Evolutionary conservation across 2,113 vertebrate genomes (phyloP), one percentile per base, ranked within the genome.

Genomic region (sheep (Ovis aries)): DNA sequence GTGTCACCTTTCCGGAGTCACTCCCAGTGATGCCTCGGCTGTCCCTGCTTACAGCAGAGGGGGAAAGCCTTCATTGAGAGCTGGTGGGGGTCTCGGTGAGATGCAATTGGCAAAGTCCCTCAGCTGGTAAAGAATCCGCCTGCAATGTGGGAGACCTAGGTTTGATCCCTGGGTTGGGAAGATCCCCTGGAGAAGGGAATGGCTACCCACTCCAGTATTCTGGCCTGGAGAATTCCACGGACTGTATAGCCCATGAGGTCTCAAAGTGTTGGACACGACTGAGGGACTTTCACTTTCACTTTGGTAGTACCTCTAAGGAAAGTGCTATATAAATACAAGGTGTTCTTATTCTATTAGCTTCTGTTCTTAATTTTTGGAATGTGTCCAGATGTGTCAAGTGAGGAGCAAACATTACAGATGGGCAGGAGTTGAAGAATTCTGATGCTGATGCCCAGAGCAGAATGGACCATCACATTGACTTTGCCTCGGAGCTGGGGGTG

Each of bases 291-390:
- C 19, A 40, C 19, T 71, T 40, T 71, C n/a, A 23, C 67, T 13
- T 71, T 71, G 11, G 19, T 40, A 40, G n/a, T 23, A 40, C 21
- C 67, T 40, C n/a, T 12, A 95, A 93, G 77, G 53, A 92, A 91
- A 50, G 86, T 21, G 19, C 25, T 96, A 59, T 50, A 53, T 50
- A 97, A 95, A 93, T 60, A 57, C 15, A 36, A 86, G 36, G 50
- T 85, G 83, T 62, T 86, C 50, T 96, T 94, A 88, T 77, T 92
- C 93, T 78, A 67, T 60, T 89, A 33, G 43, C 14, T 77, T 83
- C 15, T 93, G 45, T 53, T 89, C 67, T 93, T 97, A 59, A 53
- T 53, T 96, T 94, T 83, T 52, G 52, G 55, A 94, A 74, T 64
- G 40, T 45, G 21, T 89, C 82, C 78, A 92, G 50, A 88, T 64